Base-by-base conservation (phyloP, 1,140 invertebrate genomes). In the Philotrypesis tridentata region DNA sequence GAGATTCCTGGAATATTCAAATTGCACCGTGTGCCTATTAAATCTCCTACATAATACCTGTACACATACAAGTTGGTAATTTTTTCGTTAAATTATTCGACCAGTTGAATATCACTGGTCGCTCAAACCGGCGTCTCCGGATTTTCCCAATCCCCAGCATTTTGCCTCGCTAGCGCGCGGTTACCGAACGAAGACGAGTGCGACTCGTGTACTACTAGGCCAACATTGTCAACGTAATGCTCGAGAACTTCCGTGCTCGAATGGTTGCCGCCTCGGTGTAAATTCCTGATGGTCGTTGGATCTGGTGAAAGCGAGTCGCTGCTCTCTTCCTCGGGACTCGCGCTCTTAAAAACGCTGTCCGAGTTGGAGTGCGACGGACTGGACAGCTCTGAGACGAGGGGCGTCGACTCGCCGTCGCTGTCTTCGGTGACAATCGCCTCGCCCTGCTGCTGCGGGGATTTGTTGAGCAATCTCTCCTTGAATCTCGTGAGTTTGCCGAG, bases 361-460 rank as follows among this genome's bases (percentile, higher is more conserved):
- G 87, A 86, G n/a, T 87, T 87, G 0, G 88, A 88, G 48, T 89
- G 87, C 1, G 86, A 80, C 2, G 92, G 91, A 0, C 92, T 91
- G 1, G 91, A 90, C 12, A 92, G 33, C 77, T 92, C 89, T 0
- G 92, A 93, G 9, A 95, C 93, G 8, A 95, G 89, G 29, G 94
- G 94, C 14, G 93, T 94, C 0, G 93, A 94, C 85, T 95, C 94
- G 84, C 94, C 94, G 84, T 94, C 94, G 86, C 92, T 93, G n/a
- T 90, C 89, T 2, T 87, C 85, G 21, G 21, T 17, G 8, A 4
- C 37, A 1, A 5, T 67, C 21, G 94, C 17, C 93, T 94, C 0
- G 93, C 93, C 85, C 89, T 88, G n/a, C 29, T 17, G 4, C 43
- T 21, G 27, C 65, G 48, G 48, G 17, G 48, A 55, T 17, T 55